A percentile compares a stretch with the other conserved stretches of the same genome.
Evolutionary conservation across 23 tunicate genomes (phyloP).

Genomic region (Styela clava): DNA sequence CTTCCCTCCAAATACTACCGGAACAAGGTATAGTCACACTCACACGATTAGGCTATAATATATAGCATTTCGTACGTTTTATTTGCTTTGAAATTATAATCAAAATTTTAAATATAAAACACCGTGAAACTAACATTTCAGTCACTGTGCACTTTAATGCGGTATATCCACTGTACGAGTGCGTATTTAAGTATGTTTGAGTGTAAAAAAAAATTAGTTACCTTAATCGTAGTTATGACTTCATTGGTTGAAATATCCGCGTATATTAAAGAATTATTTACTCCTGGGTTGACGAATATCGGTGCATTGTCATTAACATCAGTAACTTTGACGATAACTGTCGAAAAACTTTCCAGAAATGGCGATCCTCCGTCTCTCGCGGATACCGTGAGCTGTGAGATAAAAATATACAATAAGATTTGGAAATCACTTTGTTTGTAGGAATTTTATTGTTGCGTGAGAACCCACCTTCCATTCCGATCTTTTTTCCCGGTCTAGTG

Average conservation of each 20-base stretch:
- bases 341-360: constrained; percentile 29
- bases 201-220: no score
- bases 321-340: constrained; percentile 17
- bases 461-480: constrained; percentile 42
- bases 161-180: no score
- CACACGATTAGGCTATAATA: no score
- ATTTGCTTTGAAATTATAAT: no score
- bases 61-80: no score
- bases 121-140: no score
- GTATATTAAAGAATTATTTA: constrained; percentile 35
- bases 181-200: background rate
- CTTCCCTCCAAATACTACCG: no score
- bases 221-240: constrained; percentile 11
- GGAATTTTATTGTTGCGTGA: no score
- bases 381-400: constrained; percentile 50
- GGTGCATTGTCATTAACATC: constrained; percentile 89
- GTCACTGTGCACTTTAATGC: no score
- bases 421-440: no score
- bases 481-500: constrained; percentile 52
- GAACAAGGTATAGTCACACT: no score
- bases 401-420: background rate
- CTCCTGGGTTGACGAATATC: constrained; percentile 36
- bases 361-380: constrained; percentile 70
- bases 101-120: no score
- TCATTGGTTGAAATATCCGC: constrained; percentile 37